Percentiles rank a stretch among this genome's conserved stretches.
These are phyloP conservation scores for Arvicanthis niloticus DNA, from an alignment of 2,113 vertebrate genomes.

Conservation along the genomic window DNA sequence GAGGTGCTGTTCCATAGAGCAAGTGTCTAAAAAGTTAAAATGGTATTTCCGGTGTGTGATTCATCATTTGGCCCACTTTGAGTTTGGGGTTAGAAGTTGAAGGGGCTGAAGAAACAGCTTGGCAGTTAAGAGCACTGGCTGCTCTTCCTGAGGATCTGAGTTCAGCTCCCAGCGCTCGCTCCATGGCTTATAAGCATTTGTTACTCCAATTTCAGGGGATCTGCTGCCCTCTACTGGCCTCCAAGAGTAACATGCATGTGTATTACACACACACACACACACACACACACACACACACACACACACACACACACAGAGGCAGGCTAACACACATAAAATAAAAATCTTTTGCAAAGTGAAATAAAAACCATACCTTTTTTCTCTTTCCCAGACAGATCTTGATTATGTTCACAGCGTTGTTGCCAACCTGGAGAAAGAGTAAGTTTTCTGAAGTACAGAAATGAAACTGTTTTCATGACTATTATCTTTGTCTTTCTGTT, in stretches of 20 bases:
- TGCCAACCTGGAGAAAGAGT: conserved; percentile 96
- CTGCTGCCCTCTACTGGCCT: not conserved
- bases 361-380: conserved; percentile 60
- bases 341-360: not conserved
- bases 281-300: not conserved
- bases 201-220: not conserved
- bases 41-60: not conserved
- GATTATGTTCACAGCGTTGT: conserved; percentile 95
- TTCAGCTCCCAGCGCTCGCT: not conserved
- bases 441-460: conserved; percentile 84
- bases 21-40: not conserved
- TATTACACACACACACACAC: not conserved
- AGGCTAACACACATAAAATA: not conserved
- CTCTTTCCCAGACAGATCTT: conserved; percentile 92
- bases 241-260: not conserved
- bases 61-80: conserved; percentile 31
- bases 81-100: not conserved
- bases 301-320: not conserved
- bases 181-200: not conserved
- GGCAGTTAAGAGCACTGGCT: not conserved
- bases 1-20: not conserved
- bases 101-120: not conserved
- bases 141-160: not conserved
- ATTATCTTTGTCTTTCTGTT: conserved; percentile 33
- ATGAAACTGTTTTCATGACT: conserved; percentile 30